Conservation (phyloP, 2,113 vertebrate species). For the Muntiacus reevesi region DNA sequence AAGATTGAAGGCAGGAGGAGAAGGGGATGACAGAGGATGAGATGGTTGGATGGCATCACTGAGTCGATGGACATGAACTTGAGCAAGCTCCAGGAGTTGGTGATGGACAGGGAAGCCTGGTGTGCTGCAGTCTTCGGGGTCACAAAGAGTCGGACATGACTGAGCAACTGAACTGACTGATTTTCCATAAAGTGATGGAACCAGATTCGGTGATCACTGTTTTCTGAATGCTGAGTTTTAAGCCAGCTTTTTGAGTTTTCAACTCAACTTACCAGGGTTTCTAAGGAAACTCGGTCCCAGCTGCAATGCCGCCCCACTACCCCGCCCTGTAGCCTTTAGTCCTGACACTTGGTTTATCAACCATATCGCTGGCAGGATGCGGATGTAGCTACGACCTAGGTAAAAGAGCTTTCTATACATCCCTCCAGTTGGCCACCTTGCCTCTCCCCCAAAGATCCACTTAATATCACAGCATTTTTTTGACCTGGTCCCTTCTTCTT, state of each 20-base stretch:
- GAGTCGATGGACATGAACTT: not conserved
- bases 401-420: not conserved
- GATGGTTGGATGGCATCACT: not conserved
- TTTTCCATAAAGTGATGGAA: not conserved
- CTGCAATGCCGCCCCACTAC: fast-evolving
- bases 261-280: not conserved
- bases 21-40: not conserved
- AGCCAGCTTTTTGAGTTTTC: not conserved
- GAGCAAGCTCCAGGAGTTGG: not conserved
- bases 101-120: not conserved
- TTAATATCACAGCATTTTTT: not conserved
- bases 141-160: not conserved
- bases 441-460: not conserved
- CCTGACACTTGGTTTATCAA: not conserved
- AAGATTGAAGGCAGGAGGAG: not conserved
- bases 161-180: not conserved
- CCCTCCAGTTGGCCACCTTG: not conserved
- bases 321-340: not conserved
- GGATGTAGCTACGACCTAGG: too few species aligned
- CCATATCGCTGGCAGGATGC: fast-evolving
- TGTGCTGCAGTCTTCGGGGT: not conserved
- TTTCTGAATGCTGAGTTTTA: not conserved
- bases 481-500: not conserved
- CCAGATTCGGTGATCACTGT: not conserved
- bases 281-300: not conserved